Evolutionary conservation across 2,888 invertebrate species (phyloP).

Genomic region (Parascotia fuliginaria): DNA sequence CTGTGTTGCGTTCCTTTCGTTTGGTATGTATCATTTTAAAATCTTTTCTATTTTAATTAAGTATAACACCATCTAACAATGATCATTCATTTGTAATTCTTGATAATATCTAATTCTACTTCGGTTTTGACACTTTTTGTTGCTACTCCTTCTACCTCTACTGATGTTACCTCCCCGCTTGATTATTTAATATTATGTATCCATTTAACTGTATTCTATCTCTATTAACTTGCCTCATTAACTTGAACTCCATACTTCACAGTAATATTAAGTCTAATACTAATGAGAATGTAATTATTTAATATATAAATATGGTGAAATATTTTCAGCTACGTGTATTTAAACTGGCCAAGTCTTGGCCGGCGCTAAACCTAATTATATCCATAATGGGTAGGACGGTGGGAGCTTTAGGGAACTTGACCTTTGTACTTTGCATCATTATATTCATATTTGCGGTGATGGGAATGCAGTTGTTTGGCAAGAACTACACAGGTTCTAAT

Average conservation of each 20-base stretch:
- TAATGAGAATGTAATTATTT: slow-evolving; percentile 35
- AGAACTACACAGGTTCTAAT: slow-evolving; percentile 91
- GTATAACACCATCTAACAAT: slow-evolving; percentile 15
- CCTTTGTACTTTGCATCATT: slow-evolving; percentile 97
- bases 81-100: slow-evolving; percentile 22
- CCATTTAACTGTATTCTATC: slow-evolving; percentile 15
- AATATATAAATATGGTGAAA: slow-evolving; percentile 72
- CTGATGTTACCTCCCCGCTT: slow-evolving; percentile 29
- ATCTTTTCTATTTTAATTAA: slow-evolving; percentile 5
- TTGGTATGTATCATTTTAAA: slow-evolving; percentile 90
- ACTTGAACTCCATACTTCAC: slow-evolving; percentile 23
- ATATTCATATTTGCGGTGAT: slow-evolving; percentile 99
- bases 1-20: slow-evolving; percentile 98
- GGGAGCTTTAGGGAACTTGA: slow-evolving; percentile 97
- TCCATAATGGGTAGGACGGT: slow-evolving; percentile 98
- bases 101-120: slow-evolving; percentile 11
- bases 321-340: slow-evolving; percentile 95
- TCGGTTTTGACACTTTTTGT: slow-evolving; percentile 21
- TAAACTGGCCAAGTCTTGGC: slow-evolving; percentile 98
- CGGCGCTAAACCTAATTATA: slow-evolving; percentile 97
- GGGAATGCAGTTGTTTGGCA: slow-evolving; percentile 98
- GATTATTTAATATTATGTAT: slow-evolving; percentile 16
- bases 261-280: slow-evolving; percentile 30
- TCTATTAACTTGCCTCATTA: slow-evolving; percentile 18
- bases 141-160: slow-evolving; percentile 26